Conservation (phyloP, 1,140 invertebrate species). For the Anastrepha obliqua region DNA sequence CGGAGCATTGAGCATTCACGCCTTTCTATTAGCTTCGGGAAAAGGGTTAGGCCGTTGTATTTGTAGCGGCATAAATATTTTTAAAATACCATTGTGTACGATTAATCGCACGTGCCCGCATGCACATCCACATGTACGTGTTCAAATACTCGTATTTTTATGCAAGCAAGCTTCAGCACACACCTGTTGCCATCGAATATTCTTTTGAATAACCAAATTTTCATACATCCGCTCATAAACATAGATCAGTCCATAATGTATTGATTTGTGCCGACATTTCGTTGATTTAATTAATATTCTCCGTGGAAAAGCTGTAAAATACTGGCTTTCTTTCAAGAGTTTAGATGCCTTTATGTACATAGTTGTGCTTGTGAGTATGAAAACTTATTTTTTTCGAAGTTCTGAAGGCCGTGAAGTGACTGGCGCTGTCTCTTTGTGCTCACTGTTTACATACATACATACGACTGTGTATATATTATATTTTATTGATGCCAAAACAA, state of each 20-base stretch:
- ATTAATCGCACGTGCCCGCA: background rate
- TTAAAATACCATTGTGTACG: background rate
- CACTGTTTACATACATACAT: too few species aligned
- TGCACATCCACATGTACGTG: background rate
- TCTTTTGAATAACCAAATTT: background rate
- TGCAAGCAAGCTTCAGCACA: background rate
- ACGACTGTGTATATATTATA: too few species aligned
- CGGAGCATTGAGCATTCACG: too few species aligned
- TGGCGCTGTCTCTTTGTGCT: too few species aligned
- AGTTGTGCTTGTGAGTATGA: too few species aligned
- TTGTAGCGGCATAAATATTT: background rate
- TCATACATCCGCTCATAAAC: background rate
- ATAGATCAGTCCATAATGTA: constrained; percentile 10
- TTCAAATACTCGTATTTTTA: background rate
- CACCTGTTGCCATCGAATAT: background rate
- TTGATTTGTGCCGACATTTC: background rate
- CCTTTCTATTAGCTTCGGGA: background rate
- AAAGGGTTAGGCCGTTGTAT: background rate
- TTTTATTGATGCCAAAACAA: too few species aligned
- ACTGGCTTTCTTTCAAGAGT: too few species aligned
- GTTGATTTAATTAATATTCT: background rate
- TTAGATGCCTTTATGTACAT: too few species aligned
- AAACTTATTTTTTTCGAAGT: too few species aligned
- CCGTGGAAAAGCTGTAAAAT: background rate
- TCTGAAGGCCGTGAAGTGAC: too few species aligned